Percentiles rank a stretch among this genome's conserved stretches.
Evolutionary conservation across 1,140 invertebrate species (phyloP).

Genomic region (Zeugodacus cucurbitae): DNA sequence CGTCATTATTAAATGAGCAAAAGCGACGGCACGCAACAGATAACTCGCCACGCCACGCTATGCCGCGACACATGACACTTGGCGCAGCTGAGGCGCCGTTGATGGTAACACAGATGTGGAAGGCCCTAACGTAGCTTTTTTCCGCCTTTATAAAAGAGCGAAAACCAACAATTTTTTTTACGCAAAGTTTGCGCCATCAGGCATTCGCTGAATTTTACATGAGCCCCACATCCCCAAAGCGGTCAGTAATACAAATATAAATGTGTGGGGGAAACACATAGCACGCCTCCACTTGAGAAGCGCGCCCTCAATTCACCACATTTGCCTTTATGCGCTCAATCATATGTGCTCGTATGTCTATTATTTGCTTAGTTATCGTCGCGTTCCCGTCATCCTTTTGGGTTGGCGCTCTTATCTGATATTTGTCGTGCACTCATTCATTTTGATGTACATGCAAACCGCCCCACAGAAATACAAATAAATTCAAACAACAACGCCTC

Average conservation of each 20-base stretch:
- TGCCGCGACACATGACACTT: not conserved
- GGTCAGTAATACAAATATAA: not conserved
- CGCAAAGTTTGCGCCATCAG: not conserved
- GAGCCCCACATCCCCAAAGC: conserved; percentile 36
- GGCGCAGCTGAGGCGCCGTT: not conserved
- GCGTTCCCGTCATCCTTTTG: conserved; percentile 13
- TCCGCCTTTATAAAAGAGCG: not conserved
- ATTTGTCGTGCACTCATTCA: conserved; percentile 32
- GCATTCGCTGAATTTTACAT: conserved; percentile 16
- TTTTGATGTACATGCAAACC: conserved; percentile 31
- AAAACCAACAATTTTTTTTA: not conserved
- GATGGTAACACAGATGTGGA: not conserved
- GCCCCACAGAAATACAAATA: not conserved
- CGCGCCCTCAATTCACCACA: not conserved
- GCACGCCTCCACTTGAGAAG: not conserved
- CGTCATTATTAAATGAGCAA: conserved; percentile 26
- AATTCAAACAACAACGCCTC: conserved; percentile 28
- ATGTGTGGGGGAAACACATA: not conserved
- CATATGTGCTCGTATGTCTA: not conserved
- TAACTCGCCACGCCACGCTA: conserved; percentile 20
- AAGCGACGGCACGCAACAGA: conserved; percentile 42
- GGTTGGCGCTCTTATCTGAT: conserved; percentile 17
- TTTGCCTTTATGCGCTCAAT: not conserved
- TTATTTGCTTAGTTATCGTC: conserved; percentile 19
- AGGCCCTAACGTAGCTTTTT: not conserved